A percentile compares a stretch with the other conserved stretches of the same genome.
phyloP scores from a whole-genome alignment of 2,797 vertebrate species.

The Pseudochirops corinnae region DNA sequence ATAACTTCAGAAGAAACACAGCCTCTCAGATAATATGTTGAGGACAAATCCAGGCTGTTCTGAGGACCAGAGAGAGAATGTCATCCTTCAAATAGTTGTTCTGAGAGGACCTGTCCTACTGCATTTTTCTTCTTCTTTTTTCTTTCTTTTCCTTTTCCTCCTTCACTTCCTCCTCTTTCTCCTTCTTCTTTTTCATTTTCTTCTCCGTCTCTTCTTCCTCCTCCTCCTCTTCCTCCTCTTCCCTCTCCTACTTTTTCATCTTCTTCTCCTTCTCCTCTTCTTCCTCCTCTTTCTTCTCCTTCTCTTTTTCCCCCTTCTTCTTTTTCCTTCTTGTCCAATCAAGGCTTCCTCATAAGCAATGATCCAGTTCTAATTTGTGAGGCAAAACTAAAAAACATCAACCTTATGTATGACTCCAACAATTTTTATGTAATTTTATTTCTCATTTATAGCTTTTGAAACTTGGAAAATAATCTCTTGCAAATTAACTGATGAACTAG shows the following conservation, averaged over 20 bases:
- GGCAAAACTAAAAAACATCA: background rate
- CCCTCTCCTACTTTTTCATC: too few species aligned
- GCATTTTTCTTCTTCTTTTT: background rate
- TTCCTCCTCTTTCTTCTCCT: background rate
- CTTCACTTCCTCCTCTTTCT: background rate
- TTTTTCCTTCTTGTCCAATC: background rate
- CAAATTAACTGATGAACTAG: background rate
- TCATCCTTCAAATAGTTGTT: background rate
- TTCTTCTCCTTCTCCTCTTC: too few species aligned
- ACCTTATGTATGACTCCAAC: background rate
- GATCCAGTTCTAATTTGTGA: background rate
- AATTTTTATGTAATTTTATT: background rate
- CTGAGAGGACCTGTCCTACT: background rate
- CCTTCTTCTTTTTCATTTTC: too few species aligned
- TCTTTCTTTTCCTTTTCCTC: too few species aligned
- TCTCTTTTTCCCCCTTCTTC: background rate
- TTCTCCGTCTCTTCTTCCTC: accelerated
- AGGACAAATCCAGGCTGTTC: background rate
- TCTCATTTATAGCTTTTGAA: background rate
- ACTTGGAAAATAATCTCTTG: background rate
- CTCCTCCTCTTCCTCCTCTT: too few species aligned
- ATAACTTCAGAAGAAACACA: background rate
- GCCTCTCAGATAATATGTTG: background rate
- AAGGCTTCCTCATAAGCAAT: background rate
- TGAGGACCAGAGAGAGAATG: background rate